Conservation (phyloP, 2,888 invertebrate genomes). For the Vandiemenella viatica region DNA sequence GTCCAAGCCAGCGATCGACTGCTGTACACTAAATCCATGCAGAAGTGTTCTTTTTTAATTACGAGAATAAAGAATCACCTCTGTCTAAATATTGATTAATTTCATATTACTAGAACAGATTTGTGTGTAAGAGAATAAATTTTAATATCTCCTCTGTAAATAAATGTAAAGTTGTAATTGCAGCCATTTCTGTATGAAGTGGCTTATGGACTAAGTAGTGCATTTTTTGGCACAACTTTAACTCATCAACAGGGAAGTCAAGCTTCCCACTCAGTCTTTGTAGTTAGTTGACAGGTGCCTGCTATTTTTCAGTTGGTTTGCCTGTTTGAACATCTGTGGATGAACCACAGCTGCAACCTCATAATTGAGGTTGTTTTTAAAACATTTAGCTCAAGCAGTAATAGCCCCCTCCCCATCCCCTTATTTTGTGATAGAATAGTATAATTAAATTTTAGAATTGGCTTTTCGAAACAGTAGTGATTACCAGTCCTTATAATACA, state of each 20-base stretch:
- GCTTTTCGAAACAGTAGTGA: no score
- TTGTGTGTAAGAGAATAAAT: constrained; percentile 7
- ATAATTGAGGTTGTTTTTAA: no score
- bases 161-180: constrained; percentile 4
- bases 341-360: no score
- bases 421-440: no score
- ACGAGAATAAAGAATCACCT: constrained; percentile 9
- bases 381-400: no score
- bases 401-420: no score
- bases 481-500: no score
- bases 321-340: no score
- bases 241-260: neutral
- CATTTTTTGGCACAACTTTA: constrained; percentile 11
- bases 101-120: constrained; percentile 8
- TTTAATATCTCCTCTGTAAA: constrained; percentile 15
- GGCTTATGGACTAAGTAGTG: constrained; percentile 9
- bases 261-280: neutral
- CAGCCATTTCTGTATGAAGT: constrained; percentile 10
- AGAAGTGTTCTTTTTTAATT: constrained; percentile 10
- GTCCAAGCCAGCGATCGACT: neutral
- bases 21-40: neutral
- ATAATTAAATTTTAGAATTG: no score
- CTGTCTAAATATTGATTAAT: constrained; percentile 8
- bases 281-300: no score
- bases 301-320: no score